Base-by-base conservation (phyloP, 2,113 vertebrate species). In the Meleagris gallopavo region DNA sequence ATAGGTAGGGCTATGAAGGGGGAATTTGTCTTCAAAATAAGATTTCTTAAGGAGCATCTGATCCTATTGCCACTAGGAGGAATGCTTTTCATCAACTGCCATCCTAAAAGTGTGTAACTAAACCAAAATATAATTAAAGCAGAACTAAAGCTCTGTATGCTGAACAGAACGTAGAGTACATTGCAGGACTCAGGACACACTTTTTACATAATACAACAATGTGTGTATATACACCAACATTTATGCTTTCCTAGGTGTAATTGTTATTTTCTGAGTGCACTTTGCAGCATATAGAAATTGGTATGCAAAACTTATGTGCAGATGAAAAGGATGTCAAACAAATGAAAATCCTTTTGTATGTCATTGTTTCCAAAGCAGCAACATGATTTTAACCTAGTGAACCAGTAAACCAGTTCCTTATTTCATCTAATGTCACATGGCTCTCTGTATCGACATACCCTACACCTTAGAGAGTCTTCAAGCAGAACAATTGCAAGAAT, bases 111-210 rank as follows among this genome's bases (percentile, higher is more conserved):
- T 2, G 1, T 11, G 32, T 12, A 14, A 30, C 8, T 60, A 52
- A 66, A 69, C 12, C 0, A 0, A 83, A 80, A 50, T 46, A 36
- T 9, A 5, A 32, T n/a, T 13, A 11, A 57, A 91, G n/a, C 12
- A n/a, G 8, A 5, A 32, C 41, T 16, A 11, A 57, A 91, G n/a
- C 12, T 11, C 14, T 66, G 30, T 25, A 5, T 4, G 6, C 24
- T 55, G 64, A 69, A 48, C 72, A 34, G 16, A 65, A n/a, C 0
- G 0, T 3, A 17, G 7, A 20, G 25, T 17, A 29, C 7, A 66
- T 21, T 61, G 48, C 48, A 82, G 57, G 66, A 43, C 36, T 61
- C 0, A 0, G 34, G 24, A 73, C 40, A 32, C n/a, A 70, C 19
- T 22, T 83, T 21, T 71, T 15, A 15, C 4, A 12, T 10, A 17